Evolutionary conservation across 2,888 invertebrate genomes (phyloP), one percentile per base, ranked within the genome.

Genomic region (Campopleginae sp.): DNA sequence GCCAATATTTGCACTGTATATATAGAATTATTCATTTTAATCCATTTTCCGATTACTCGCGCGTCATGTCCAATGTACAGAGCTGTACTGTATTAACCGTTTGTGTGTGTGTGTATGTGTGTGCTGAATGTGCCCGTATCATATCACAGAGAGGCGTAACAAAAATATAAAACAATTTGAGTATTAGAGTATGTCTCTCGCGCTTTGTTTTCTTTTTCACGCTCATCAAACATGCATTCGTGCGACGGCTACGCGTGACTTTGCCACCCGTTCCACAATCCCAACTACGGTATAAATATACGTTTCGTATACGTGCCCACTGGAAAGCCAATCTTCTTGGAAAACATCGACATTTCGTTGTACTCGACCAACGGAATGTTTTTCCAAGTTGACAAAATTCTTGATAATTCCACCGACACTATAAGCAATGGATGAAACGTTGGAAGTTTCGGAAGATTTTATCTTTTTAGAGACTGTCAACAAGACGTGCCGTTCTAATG

Each of bases 141-240:
- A 91, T 93, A 93, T 93, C 93, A 93, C 93, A 93, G 93, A 93
- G 92, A 93, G 92, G 92, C 92, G 91, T 92, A 93, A 92, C 90
- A 92, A 92, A 92, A 91, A 92, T 92, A 91, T 92, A 89, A 92
- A 92, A 91, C 86, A 91, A 92, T 92, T 92, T 90, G 88, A 91
- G 89, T 86, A 89, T 91, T 89, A 88, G 77, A 87, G 79, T 87
- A 84, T 82, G 54, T 81, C 65, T 80, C 80, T 81, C 80, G 72
- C 51, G 75, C 80, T 72, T 72, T 78, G 33, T 80, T 76, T 58
- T 68, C 14, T 58, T 72, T 54, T 54, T 71, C 31, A 54, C 65
- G 51, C 87, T 87, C 89, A 89, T 89, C 87, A 90, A 89, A 90
- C 88, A 83, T 89, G 88, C 89, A 90, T 89, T 89, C 89, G 89